A percentile compares a stretch with the other conserved stretches of the same genome.
Evolutionary conservation across 2,888 invertebrate species (phyloP).

Genomic region (Eristalinus sepulchralis): DNA sequence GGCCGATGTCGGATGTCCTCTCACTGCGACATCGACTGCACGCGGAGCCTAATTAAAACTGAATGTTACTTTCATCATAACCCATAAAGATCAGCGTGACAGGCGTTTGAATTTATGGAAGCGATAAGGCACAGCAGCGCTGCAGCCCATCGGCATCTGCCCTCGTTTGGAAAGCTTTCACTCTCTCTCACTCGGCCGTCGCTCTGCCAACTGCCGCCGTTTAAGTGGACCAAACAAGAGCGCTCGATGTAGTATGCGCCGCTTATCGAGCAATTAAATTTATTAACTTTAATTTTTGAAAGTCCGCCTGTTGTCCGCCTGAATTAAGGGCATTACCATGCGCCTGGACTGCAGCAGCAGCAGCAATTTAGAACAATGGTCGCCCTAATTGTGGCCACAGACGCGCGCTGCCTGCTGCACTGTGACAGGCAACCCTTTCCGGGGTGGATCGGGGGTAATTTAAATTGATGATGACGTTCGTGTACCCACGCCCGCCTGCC

Average conservation of each 20-base stretch:
- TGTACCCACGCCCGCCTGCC: constrained; percentile 11
- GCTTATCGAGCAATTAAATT: constrained; percentile 38
- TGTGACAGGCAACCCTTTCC: constrained; percentile 61
- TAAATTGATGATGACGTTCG: constrained; percentile 63
- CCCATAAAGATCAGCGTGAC: constrained; percentile 56
- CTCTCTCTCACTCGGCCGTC: background rate
- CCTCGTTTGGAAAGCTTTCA: background rate
- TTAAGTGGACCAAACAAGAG: background rate
- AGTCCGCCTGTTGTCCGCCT: background rate
- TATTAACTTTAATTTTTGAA: constrained; percentile 30
- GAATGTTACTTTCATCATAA: constrained; percentile 45
- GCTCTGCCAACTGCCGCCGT: background rate
- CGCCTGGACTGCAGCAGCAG: background rate
- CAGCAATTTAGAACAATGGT: constrained; percentile 38
- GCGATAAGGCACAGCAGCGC: constrained; percentile 4
- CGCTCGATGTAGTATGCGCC: background rate
- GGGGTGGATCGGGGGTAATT: constrained; percentile 39
- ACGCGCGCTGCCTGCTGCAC: no score
- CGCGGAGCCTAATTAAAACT: constrained; percentile 47
- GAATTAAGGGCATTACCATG: constrained; percentile 28
- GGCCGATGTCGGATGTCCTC: background rate
- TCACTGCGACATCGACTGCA: constrained; percentile 6
- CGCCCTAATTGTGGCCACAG: constrained; percentile 28
- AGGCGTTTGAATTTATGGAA: constrained; percentile 41
- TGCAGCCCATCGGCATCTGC: constrained; percentile 13